Conservation (phyloP, 2,888 invertebrate species). For the Bhutanitis thaidina region DNA sequence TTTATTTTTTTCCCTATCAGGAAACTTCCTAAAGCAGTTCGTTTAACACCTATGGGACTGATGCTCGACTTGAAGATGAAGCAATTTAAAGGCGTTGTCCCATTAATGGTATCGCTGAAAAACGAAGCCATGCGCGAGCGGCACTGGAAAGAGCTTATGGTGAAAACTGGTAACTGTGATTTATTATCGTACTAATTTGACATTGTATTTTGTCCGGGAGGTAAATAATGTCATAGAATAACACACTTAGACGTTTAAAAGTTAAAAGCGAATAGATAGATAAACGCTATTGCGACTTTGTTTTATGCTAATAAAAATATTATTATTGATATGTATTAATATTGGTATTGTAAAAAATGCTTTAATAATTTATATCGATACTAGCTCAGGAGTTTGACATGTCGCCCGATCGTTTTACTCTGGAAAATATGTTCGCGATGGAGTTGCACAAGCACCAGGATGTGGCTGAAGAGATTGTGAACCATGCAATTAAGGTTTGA, state of each 20-base stretch:
- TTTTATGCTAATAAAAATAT: too few species aligned
- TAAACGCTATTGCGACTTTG: too few species aligned
- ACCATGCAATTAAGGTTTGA: slow-evolving; percentile 87
- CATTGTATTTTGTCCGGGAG: too few species aligned
- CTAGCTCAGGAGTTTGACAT: slow-evolving; percentile 89
- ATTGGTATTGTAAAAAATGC: too few species aligned
- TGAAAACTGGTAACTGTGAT: slow-evolving; percentile 83
- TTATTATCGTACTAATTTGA: too few species aligned
- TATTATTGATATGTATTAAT: too few species aligned
- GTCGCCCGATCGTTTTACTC: slow-evolving; percentile 92
- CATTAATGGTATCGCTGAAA: slow-evolving; percentile 93
- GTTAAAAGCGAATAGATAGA: too few species aligned
- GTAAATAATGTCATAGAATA: too few species aligned
- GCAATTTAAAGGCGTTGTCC: slow-evolving; percentile 92
- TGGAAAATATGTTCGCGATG: slow-evolving; percentile 96
- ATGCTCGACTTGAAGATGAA: slow-evolving; percentile 91
- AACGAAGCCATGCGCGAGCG: slow-evolving; percentile 93
- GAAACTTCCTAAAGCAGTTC: slow-evolving; percentile 84
- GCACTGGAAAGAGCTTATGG: slow-evolving; percentile 95
- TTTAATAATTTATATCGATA: not conserved
- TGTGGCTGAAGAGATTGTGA: slow-evolving; percentile 91
- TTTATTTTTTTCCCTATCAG: slow-evolving; percentile 55
- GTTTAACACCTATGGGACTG: slow-evolving; percentile 81
- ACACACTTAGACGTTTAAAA: too few species aligned
- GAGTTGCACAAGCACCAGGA: slow-evolving; percentile 92